Conservation (phyloP, 2,113 vertebrate species). For the Paratilapia polleni region DNA sequence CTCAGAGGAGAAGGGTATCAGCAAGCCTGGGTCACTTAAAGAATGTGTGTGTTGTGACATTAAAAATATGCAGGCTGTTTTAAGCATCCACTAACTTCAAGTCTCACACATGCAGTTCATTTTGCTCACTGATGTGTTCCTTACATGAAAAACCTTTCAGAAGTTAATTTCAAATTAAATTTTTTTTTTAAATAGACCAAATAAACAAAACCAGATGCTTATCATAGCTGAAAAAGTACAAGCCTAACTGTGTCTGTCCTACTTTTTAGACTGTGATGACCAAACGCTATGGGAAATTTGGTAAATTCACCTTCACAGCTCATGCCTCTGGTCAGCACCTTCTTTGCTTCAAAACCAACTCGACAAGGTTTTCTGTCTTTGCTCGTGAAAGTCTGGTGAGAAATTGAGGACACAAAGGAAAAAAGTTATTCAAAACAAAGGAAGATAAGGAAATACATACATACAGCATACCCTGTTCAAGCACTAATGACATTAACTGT, state of each 20-base stretch:
- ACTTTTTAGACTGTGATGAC: slow-evolving; percentile 81
- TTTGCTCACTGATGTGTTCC: background rate
- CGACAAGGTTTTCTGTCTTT: slow-evolving; percentile 84
- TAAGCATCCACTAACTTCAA: background rate
- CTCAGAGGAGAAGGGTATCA: slow-evolving; percentile 8
- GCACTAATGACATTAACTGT: background rate
- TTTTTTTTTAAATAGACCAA: background rate
- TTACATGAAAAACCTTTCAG: too few relatives aligned
- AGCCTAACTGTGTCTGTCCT: background rate
- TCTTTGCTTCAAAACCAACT: slow-evolving; percentile 90
- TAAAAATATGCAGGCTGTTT: background rate
- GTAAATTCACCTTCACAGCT: slow-evolving; percentile 88
- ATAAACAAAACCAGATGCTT: background rate
- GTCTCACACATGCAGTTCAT: too few relatives aligned
- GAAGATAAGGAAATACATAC: background rate
- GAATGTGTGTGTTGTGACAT: background rate
- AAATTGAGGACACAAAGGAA: slow-evolving; percentile 24
- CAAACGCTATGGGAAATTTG: slow-evolving; percentile 85
- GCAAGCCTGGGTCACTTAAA: background rate
- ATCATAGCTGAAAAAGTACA: background rate
- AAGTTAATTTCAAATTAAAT: background rate
- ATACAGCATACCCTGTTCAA: background rate
- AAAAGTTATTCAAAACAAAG: background rate
- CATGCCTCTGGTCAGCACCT: slow-evolving; percentile 85
- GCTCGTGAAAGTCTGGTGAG: slow-evolving; percentile 86